Evolutionary conservation across 2,113 vertebrate genomes (phyloP).

Genomic region (Centropus bengalensis): DNA sequence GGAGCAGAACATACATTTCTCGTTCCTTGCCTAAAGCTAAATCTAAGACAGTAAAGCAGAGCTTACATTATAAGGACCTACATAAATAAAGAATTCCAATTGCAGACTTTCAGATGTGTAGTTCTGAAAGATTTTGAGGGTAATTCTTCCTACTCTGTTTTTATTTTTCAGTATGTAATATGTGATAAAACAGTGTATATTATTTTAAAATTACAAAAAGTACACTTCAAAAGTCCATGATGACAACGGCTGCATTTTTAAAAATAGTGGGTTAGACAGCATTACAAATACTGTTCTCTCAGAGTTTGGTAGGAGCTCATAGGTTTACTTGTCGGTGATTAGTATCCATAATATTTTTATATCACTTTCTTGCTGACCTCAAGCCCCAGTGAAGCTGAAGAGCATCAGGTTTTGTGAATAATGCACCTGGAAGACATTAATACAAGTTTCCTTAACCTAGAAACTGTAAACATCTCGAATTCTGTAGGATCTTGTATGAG

Average conservation of each 20-base stretch:
- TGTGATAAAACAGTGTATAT: not conserved
- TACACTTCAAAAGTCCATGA: not conserved
- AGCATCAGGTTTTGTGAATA: not conserved
- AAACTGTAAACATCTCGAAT: slow-evolving; percentile 25
- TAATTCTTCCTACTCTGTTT: not conserved
- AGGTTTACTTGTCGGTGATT: not conserved
- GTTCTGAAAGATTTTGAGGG: not conserved
- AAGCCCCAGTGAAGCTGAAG: not conserved
- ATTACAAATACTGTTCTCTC: not conserved
- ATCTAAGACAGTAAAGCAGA: not conserved
- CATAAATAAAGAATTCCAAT: not conserved
- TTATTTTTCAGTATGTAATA: not conserved
- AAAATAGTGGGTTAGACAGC: not conserved
- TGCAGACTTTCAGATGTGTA: not conserved
- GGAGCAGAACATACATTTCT: not conserved
- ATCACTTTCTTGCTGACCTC: not conserved
- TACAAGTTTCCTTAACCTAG: slow-evolving; percentile 1
- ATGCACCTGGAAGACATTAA: not conserved
- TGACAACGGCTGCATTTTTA: not conserved
- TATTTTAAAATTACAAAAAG: not conserved
- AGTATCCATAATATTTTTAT: not conserved
- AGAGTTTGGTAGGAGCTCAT: not conserved
- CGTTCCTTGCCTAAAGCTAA: not conserved
- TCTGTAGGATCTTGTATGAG: not conserved
- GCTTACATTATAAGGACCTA: not conserved